These are phyloP conservation scores for Drosophila tsacasi DNA, from an alignment of 1,140 invertebrate genomes.

Conservation along the genomic window DNA sequence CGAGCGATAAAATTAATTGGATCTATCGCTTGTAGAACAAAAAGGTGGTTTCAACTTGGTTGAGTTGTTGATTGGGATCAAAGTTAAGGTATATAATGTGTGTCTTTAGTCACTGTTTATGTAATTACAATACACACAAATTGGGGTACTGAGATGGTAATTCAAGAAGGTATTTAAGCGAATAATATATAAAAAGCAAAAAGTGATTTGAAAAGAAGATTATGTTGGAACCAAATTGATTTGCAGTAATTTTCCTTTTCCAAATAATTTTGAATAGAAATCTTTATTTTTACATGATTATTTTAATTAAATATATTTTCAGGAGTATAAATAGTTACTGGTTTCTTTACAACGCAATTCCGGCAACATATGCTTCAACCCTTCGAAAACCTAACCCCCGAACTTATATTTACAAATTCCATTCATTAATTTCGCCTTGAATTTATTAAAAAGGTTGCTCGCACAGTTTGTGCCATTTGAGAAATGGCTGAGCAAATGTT, in stretches of 20 bases:
- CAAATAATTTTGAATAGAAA: neutral
- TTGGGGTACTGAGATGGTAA: neutral
- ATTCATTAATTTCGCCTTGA: slow-evolving; percentile 9
- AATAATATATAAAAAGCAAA: neutral
- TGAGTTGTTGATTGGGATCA: slow-evolving; percentile 2
- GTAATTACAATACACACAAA: neutral
- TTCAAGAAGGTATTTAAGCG: neutral
- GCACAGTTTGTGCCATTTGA: slow-evolving; percentile 16
- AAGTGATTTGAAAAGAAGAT: fast-evolving
- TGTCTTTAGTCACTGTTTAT: neutral
- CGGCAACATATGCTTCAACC: neutral
- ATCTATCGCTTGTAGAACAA: slow-evolving; percentile 4
- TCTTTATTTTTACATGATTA: fast-evolving
- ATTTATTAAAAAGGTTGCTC: slow-evolving; percentile 33
- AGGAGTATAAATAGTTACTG: neutral
- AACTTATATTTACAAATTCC: neutral
- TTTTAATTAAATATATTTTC: neutral
- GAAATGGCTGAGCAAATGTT: slow-evolving; percentile 18
- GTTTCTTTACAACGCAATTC: neutral
- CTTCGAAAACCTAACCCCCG: neutral
- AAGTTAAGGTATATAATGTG: slow-evolving; percentile 3
- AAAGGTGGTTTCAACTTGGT: neutral
- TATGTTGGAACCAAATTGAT: too few species aligned
- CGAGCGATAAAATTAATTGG: neutral
- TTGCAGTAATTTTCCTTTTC: too few species aligned